Conservation (phyloP, 2,113 vertebrate species). For the Rynchops niger region DNA sequence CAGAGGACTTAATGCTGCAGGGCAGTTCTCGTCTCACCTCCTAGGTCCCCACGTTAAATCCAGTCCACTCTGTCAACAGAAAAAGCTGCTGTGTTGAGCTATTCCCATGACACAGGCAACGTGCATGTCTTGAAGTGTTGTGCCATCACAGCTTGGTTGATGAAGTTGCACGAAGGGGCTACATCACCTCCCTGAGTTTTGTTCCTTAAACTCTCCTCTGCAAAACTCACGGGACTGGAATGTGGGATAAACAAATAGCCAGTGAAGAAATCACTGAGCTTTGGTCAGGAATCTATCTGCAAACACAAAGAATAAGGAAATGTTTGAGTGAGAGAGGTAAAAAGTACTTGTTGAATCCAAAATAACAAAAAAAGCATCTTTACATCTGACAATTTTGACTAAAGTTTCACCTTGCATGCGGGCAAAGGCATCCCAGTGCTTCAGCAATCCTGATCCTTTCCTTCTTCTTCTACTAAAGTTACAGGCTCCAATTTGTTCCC, state of each 20-base stretch:
- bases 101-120: neutral
- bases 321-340: neutral
- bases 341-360: neutral
- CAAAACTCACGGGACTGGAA: neutral
- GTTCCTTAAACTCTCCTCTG: conserved; percentile 9
- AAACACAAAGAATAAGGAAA: neutral
- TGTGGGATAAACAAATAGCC: neutral
- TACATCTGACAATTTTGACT: neutral
- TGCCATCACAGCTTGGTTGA: neutral
- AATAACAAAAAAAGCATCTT: neutral
- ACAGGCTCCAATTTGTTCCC: neutral
- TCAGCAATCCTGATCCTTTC: neutral
- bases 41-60: neutral
- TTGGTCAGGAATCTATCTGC: conserved; percentile 9
- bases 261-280: neutral
- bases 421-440: neutral
- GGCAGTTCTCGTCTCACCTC: neutral
- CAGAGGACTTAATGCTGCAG: neutral
- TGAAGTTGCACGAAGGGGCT: neutral
- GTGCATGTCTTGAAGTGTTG: neutral
- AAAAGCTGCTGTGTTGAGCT: neutral
- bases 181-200: neutral
- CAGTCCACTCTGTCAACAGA: neutral
- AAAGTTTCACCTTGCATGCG: neutral
- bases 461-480: neutral